Evolutionary conservation across 1,140 invertebrate genomes (phyloP).

Genomic region (Euborellia annulipes): DNA sequence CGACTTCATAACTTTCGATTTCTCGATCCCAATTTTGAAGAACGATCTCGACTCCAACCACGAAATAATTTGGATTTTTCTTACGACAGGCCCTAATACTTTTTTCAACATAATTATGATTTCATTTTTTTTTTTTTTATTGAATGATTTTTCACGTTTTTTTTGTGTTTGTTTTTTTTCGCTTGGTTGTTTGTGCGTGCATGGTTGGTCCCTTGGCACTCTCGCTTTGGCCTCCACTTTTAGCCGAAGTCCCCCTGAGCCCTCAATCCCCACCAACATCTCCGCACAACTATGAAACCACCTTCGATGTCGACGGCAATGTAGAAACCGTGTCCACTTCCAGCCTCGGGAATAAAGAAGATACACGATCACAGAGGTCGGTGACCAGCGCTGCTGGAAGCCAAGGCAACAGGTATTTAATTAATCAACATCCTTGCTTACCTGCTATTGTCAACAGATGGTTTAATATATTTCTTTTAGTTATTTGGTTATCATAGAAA

Average conservation of each 20-base stretch:
- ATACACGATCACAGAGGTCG: conserved; percentile 42
- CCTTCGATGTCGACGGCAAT: conserved; percentile 68
- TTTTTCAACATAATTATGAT: not conserved
- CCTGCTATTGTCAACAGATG: too few relatives aligned
- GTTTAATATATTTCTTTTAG: too few relatives aligned
- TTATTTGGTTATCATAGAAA: too few relatives aligned
- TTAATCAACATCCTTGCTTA: conserved; percentile 3
- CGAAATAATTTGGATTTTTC: conserved; percentile 52
- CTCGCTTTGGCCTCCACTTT: too few relatives aligned
- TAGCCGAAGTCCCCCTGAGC: not conserved
- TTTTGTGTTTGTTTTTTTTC: not conserved
- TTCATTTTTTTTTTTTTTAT: conserved; percentile 1
- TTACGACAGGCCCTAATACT: conserved; percentile 50
- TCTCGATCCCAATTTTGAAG: conserved; percentile 77
- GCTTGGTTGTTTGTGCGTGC: not conserved
- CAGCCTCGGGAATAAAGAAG: conserved; percentile 36
- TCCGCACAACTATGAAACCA: conserved; percentile 61
- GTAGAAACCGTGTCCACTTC: conserved; percentile 46
- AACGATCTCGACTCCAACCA: conserved; percentile 46
- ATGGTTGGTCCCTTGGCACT: not conserved
- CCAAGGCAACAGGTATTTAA: conserved; percentile 43
- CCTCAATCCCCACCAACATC: conserved; percentile 13
- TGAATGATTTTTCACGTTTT: not conserved
- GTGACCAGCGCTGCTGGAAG: conserved; percentile 35
- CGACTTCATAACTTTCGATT: conserved; percentile 84